A percentile compares a stretch with the other conserved stretches of the same genome.
Conservation (phyloP, 2,797 vertebrate genomes). For the Eulemur albifrons region DNA sequence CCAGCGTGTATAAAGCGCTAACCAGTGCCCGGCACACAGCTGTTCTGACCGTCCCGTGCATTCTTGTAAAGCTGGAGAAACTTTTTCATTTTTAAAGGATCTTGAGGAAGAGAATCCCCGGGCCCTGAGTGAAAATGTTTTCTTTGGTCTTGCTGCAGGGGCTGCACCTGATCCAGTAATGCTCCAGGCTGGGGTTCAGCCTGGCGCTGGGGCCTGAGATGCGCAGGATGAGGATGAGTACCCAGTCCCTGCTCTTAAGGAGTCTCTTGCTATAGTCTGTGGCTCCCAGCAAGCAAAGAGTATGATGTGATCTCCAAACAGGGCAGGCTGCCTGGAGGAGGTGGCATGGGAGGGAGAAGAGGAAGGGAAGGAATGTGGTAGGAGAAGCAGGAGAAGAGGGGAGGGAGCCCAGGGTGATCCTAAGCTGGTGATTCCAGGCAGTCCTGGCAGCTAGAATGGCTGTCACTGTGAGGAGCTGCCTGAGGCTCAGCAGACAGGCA, state of each 20-base stretch:
- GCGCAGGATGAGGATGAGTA: neutral
- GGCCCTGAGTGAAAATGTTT: neutral
- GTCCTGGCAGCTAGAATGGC: neutral
- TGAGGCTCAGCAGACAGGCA: neutral
- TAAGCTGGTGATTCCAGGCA: neutral
- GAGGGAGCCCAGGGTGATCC: too few relatives aligned
- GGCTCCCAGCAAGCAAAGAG: neutral
- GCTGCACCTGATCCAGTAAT: neutral
- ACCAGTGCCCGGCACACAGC: neutral
- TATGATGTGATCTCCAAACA: neutral
- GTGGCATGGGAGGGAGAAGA: neutral
- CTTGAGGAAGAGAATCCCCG: neutral
- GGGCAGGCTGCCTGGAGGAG: neutral
- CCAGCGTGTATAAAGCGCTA: accelerated
- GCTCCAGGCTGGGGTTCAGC: neutral
- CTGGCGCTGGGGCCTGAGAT: neutral
- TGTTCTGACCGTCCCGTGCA: accelerated
- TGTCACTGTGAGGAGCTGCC: neutral
- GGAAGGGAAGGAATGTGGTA: neutral
- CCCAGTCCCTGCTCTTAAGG: neutral
- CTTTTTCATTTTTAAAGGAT: neutral
- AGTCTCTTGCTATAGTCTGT: neutral
- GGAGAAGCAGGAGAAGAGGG: neutral
- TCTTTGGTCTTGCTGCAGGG: neutral
- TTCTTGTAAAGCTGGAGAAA: neutral